Evolutionary conservation across 2,113 vertebrate genomes (phyloP), one percentile per base, ranked within the genome.

Genomic region (Pedetes capensis): DNA sequence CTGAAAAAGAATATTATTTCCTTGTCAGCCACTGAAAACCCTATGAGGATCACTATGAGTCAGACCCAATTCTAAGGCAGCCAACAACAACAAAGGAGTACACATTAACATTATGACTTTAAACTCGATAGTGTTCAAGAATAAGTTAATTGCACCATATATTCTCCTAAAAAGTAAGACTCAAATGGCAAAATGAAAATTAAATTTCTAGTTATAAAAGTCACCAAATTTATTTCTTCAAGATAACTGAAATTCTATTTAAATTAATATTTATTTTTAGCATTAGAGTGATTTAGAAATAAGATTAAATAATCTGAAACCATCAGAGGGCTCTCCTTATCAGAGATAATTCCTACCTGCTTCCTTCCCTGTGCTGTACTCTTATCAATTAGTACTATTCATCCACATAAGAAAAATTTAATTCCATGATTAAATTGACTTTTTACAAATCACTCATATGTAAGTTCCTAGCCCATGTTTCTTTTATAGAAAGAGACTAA

Each of bases 381-480:
- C 81, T 92, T 90, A 94, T 59, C 44, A 95, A 97, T 44, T 72
- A 44, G 16, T 8, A 79, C 5, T 88, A 44, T 44, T 74, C 55
- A 91, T 37, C 29, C 22, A 69, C 47, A 44, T 66, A 59, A 91
- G 57, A 76, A 86, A 81, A 20, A 87, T 75, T 53, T 5, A 63
- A 64, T 66, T 86, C 1, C 16, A 27, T 37, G 69, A 44, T 71
- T 44, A 93, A 81, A 71, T 12, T 55, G 2, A 74, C 29, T 6
- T 59, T n/a, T 79, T 16, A 39, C 3, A 44, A 89, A 84, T 47
- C 47, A 66, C 25, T 84, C 37, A 37, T 27, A 42, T 20, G 2
- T 68, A 66, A 95, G 74, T 10, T 71, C 49, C 14, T 88, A 64
- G 8, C 1, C 9, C 7, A 55, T 51, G n/a, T 78, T 88, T 47